Percentiles rank a stretch among this genome's conserved stretches.
Evolutionary conservation across 2,888 invertebrate genomes (phyloP).

Genomic region (Cryptophagus acutangulus): DNA sequence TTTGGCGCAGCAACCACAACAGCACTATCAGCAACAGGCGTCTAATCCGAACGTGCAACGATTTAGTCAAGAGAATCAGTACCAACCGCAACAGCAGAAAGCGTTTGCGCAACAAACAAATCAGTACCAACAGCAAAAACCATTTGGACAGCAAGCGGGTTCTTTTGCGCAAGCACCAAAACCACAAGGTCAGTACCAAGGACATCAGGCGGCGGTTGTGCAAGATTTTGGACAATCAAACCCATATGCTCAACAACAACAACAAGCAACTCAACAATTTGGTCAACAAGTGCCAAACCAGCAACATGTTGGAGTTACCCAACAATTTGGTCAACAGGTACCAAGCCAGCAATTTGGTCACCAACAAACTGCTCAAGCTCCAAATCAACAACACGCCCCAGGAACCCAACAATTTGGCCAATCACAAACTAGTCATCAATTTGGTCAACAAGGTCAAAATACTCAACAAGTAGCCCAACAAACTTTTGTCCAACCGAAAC

Average conservation of each 20-base stretch:
- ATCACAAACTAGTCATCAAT: constrained; percentile 1
- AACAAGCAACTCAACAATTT: constrained; percentile 18
- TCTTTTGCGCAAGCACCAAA: not conserved
- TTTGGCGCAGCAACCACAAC: constrained; percentile 19
- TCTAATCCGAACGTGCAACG: too few relatives aligned
- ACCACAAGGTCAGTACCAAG: not conserved
- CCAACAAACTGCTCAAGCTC: constrained; percentile 6
- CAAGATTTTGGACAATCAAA: constrained; percentile 13
- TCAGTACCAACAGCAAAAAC: constrained; percentile 7
- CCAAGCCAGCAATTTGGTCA: constrained; percentile 7
- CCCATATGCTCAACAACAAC: constrained; percentile 13
- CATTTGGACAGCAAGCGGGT: not conserved
- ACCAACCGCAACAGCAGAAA: constrained; percentile 14
- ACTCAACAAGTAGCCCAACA: not conserved
- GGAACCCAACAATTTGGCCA: constrained; percentile 6
- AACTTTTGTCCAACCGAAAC: constrained; percentile 3
- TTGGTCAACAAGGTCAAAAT: constrained; percentile 7
- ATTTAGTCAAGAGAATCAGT: constrained; percentile 11
- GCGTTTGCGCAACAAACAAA: constrained; percentile 9
- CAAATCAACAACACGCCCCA: constrained; percentile 12
- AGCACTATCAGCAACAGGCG: constrained; percentile 16
- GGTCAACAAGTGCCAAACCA: constrained; percentile 10
- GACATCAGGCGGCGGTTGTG: not conserved
- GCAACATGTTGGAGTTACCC: constrained; percentile 13
- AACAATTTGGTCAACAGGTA: constrained; percentile 9